A percentile compares a stretch with the other conserved stretches of the same genome.
These are phyloP conservation scores for Xestia rhomboidea DNA, from an alignment of 2,888 invertebrate species.

Conservation along the genomic window DNA sequence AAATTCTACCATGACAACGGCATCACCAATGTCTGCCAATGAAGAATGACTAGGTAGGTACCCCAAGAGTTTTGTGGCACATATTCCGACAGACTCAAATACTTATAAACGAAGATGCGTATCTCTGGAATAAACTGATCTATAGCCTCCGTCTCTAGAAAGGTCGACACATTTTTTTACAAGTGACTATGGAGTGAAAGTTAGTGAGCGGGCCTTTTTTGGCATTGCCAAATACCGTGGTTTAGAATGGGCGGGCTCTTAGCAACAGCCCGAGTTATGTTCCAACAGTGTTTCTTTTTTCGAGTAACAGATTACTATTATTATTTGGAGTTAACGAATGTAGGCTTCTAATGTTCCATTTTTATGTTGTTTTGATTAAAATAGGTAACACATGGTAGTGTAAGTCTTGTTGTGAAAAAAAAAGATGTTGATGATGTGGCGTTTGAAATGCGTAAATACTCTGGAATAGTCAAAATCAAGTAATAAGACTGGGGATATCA, in stretches of 20 bases:
- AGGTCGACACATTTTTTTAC: slow-evolving; percentile 85
- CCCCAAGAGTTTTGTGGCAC: neutral
- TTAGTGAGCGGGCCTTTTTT: slow-evolving; percentile 81
- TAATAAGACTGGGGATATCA: neutral
- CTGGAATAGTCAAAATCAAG: neutral
- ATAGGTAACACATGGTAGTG: neutral
- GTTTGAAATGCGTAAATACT: neutral
- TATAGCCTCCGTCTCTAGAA: slow-evolving; percentile 73
- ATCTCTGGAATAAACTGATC: slow-evolving; percentile 54
- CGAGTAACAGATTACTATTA: slow-evolving; percentile 21
- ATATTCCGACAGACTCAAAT: neutral
- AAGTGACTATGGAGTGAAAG: slow-evolving; percentile 83
- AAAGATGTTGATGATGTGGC: neutral
- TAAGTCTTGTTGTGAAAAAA: neutral
- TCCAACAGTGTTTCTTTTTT: slow-evolving; percentile 43
- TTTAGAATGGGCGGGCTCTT: slow-evolving; percentile 71
- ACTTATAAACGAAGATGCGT: slow-evolving; percentile 34
- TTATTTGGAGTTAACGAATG: neutral
- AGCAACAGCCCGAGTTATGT: slow-evolving; percentile 60
- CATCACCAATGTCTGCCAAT: neutral
- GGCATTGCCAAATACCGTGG: slow-evolving; percentile 82
- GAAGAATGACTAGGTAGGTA: no score
- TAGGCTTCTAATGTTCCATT: neutral
- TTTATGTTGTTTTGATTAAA: neutral
- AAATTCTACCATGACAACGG: neutral